Evolutionary conservation across 2,888 invertebrate genomes (phyloP).

Genomic region (Eilema depressum): DNA sequence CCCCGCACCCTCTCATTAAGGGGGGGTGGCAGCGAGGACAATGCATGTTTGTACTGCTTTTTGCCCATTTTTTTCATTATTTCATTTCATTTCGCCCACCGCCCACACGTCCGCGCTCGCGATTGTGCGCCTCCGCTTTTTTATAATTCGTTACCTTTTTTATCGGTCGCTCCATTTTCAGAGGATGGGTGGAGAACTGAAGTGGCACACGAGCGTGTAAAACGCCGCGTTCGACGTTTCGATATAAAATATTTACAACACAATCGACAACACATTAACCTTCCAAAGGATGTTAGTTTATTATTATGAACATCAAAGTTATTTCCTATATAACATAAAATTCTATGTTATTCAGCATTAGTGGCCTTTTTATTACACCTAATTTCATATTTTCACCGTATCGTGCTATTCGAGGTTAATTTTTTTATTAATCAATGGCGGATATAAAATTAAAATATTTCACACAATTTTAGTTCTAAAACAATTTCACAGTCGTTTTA

Average conservation of each 20-base stretch:
- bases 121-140: constrained; percentile 85
- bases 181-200: constrained; percentile 76
- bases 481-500: constrained; percentile 53
- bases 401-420: constrained; percentile 34
- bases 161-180: constrained; percentile 87
- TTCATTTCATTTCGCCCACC: constrained; percentile 87
- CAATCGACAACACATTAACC: not conserved
- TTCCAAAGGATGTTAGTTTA: not conserved
- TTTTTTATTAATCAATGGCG: constrained; percentile 32
- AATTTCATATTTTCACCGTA: constrained; percentile 38
- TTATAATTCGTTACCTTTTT: constrained; percentile 88
- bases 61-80: constrained; percentile 87
- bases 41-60: constrained; percentile 87
- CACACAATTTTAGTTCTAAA: constrained; percentile 49
- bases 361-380: constrained; percentile 26
- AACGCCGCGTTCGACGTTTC: constrained; percentile 54
- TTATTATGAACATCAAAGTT: not conserved
- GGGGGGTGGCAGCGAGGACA: constrained; percentile 80
- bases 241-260: constrained; percentile 14
- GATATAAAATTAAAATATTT: constrained; percentile 47
- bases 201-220: constrained; percentile 62
- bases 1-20: constrained; percentile 79
- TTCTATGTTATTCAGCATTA: constrained; percentile 2
- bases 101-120: constrained; percentile 85
- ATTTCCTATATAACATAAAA: constrained; percentile 8